A percentile compares a stretch with the other conserved stretches of the same genome.
Evolutionary conservation across 2,888 invertebrate species (phyloP).

Genomic region (Ametastegia equiseti): DNA sequence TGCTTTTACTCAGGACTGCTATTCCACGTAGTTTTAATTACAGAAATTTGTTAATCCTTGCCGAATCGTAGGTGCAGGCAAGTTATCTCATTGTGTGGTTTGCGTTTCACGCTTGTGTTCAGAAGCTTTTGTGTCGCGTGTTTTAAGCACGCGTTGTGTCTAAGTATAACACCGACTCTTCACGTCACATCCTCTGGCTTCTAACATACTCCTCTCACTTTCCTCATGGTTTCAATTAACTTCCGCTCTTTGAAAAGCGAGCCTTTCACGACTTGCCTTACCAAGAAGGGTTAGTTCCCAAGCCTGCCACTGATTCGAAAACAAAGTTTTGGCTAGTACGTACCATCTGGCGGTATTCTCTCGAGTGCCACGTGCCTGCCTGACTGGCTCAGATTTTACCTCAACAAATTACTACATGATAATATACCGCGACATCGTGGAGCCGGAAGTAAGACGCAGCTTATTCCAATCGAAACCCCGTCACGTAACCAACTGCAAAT

Average conservation of each 20-base stretch:
- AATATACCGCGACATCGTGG: conserved; percentile 24
- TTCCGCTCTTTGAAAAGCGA: conserved; percentile 20
- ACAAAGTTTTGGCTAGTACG: conserved; percentile 24
- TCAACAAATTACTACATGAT: not conserved
- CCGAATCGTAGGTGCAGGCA: not conserved
- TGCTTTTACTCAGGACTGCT: not conserved
- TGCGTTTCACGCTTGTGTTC: not conserved
- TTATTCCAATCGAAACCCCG: not conserved
- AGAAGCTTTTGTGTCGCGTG: not conserved
- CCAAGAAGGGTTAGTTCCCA: conserved; percentile 5
- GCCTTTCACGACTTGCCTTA: conserved; percentile 13
- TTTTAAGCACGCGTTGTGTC: not conserved
- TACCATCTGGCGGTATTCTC: conserved; percentile 31
- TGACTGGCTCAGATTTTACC: conserved; percentile 2
- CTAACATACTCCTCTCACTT: not conserved
- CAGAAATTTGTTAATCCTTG: conserved; percentile 30
- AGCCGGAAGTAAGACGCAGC: not conserved
- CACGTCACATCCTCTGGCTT: not conserved
- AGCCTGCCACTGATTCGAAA: conserved; percentile 6
- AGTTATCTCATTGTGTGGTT: not conserved
- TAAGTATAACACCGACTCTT: conserved; percentile 19
- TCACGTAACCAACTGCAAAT: not conserved
- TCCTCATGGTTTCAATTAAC: conserved; percentile 12
- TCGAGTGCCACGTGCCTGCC: not conserved
- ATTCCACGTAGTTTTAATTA: conserved; percentile 22